phyloP scores from a whole-genome alignment of 2,888 invertebrate genomes.

The Embidobia sp. region DNA sequence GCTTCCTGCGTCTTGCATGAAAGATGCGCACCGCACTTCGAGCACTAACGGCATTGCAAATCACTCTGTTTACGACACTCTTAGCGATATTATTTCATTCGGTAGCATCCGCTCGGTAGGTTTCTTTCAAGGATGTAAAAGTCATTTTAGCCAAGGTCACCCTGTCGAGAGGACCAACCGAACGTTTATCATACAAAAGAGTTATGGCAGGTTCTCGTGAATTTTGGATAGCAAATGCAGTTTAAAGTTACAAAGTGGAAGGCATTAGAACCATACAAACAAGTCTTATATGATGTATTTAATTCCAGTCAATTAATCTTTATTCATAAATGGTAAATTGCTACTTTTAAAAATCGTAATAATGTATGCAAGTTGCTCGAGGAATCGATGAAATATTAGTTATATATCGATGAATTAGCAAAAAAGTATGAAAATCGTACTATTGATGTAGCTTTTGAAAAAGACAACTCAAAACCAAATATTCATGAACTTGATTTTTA shows the following conservation, averaged over 20 bases:
- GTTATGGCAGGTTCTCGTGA: conserved; percentile 33
- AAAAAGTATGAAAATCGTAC: too few relatives aligned
- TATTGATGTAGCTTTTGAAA: too few relatives aligned
- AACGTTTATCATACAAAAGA: conserved; percentile 41
- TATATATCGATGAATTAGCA: too few relatives aligned
- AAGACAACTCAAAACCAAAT: too few relatives aligned
- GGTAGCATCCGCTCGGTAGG: conserved; percentile 55
- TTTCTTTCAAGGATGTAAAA: conserved; percentile 56
- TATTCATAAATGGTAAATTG: background rate
- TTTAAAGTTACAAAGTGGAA: conserved; percentile 6
- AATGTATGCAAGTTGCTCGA: too few relatives aligned
- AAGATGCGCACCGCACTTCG: conserved; percentile 26
- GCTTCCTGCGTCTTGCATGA: conserved; percentile 50
- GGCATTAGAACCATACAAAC: background rate
- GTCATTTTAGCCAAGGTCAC: conserved; percentile 58
- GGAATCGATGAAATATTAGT: too few relatives aligned
- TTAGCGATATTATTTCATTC: conserved; percentile 66
- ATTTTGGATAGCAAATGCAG: conserved; percentile 22
- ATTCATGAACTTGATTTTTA: too few relatives aligned
- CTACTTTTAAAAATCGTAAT: too few relatives aligned
- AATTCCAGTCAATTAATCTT: too few relatives aligned
- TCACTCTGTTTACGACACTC: conserved; percentile 65
- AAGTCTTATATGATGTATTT: too few relatives aligned
- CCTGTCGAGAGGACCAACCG: conserved; percentile 39
- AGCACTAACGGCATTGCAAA: conserved; percentile 62